phyloP scores from a whole-genome alignment of 2,797 vertebrate species.

The Eremophila alpestris region DNA sequence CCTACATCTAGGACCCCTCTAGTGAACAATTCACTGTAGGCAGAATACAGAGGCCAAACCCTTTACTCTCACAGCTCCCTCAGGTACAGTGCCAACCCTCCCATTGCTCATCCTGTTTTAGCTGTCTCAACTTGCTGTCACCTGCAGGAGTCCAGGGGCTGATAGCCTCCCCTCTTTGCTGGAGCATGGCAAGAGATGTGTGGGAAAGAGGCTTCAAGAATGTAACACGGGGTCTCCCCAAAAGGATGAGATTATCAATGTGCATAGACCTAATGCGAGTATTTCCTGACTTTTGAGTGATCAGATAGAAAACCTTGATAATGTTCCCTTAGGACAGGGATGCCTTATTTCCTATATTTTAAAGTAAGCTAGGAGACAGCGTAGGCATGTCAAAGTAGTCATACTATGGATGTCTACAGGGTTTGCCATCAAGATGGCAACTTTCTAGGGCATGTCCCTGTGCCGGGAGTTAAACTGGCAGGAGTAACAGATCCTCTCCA shows the following conservation, averaged over 20 bases:
- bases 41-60: not conserved
- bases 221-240: not conserved
- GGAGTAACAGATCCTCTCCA: not conserved
- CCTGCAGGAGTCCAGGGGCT: not conserved
- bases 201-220: not conserved
- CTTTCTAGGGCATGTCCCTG: not conserved
- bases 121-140: rapidly evolving
- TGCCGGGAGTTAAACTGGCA: not conserved
- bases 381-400: not conserved
- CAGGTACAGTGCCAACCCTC: not conserved
- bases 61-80: not conserved
- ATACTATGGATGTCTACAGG: not conserved
- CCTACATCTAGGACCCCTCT: not conserved
- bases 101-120: not conserved
- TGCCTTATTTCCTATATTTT: not conserved
- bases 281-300: not conserved
- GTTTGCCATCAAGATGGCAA: not conserved
- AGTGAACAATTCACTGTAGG: not conserved
- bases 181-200: not conserved
- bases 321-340: not conserved
- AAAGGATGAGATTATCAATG: not conserved
- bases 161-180: not conserved
- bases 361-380: not conserved
- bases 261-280: not conserved
- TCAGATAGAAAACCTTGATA: not conserved